Conservation (phyloP, 2,888 invertebrate genomes). For the Papilio elwesi region DNA sequence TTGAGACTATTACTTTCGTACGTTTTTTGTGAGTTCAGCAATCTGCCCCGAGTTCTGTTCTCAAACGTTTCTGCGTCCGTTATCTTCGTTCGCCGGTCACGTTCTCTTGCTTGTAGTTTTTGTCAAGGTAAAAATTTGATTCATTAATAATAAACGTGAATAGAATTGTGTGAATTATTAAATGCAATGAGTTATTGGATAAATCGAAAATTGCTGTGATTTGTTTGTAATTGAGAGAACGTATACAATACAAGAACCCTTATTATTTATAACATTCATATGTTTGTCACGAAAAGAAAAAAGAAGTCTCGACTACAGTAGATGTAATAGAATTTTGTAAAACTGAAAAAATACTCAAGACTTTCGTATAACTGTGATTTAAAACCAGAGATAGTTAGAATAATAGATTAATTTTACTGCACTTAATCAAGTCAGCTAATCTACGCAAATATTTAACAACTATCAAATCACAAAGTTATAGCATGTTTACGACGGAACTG, state of each 20-base stretch:
- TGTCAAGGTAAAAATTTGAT: conserved; percentile 20
- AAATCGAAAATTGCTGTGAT: conserved; percentile 1
- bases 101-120: conserved; percentile 28
- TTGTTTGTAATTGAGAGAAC: not conserved
- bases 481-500: conserved; percentile 5
- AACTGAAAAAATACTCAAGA: too few species aligned
- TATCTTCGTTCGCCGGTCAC: conserved; percentile 25
- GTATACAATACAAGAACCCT: too few species aligned
- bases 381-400: too few species aligned
- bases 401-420: too few species aligned
- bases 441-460: not conserved
- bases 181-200: conserved; percentile 1
- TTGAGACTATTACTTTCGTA: conserved; percentile 26
- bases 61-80: conserved; percentile 16
- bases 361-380: too few species aligned
- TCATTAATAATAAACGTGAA: conserved; percentile 1
- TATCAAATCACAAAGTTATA: conserved; percentile 3
- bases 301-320: too few species aligned
- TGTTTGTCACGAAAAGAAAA: too few species aligned
- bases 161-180: conserved; percentile 6
- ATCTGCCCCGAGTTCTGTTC: conserved; percentile 12
- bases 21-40: conserved; percentile 19
- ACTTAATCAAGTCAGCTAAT: not conserved
- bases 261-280: too few species aligned
- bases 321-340: too few species aligned